Evolutionary conservation across 2,888 invertebrate genomes (phyloP).

Genomic region (Bursaphelenchus okinawaensis): DNA sequence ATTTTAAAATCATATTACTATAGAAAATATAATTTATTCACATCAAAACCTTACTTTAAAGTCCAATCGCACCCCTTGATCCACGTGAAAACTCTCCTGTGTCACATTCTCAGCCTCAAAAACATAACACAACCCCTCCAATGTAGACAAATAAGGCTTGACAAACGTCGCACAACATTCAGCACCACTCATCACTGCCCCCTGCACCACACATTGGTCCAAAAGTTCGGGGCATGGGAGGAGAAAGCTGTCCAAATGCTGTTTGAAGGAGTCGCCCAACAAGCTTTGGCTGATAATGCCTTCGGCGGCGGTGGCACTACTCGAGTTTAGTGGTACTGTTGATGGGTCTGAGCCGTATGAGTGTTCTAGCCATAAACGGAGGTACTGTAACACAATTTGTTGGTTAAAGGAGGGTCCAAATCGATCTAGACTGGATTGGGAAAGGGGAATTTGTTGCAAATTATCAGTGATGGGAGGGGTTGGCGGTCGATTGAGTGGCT

Average conservation of each 20-base stretch:
- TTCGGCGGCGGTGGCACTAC: slow-evolving; percentile 18
- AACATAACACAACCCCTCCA: slow-evolving; percentile 9
- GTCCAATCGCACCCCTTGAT: slow-evolving; percentile 11
- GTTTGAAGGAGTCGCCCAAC: slow-evolving; percentile 11
- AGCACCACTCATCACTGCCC: neutral
- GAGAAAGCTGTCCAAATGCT: slow-evolving; percentile 6
- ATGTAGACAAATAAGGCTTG: slow-evolving; percentile 5
- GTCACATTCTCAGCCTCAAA: slow-evolving; percentile 6
- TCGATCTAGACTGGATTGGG: slow-evolving; percentile 16
- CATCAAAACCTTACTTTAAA: neutral
- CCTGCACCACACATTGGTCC: slow-evolving; percentile 12
- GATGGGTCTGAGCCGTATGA: slow-evolving; percentile 32
- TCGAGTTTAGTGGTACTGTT: slow-evolving; percentile 21
- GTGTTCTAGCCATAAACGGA: slow-evolving; percentile 41
- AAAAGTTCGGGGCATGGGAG: slow-evolving; percentile 9
- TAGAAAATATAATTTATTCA: neutral
- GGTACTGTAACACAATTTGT: slow-evolving; percentile 24
- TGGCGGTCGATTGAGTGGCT: slow-evolving; percentile 32
- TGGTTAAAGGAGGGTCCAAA: slow-evolving; percentile 11
- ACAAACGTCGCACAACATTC: slow-evolving; percentile 9
- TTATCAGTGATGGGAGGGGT: slow-evolving; percentile 34
- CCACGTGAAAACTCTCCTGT: neutral
- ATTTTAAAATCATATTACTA: too few species aligned
- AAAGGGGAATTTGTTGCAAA: slow-evolving; percentile 36
- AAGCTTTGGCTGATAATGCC: slow-evolving; percentile 12